Evolutionary conservation across 2,797 vertebrate genomes (phyloP).

Genomic region (Ctenopoma kingsleyae): DNA sequence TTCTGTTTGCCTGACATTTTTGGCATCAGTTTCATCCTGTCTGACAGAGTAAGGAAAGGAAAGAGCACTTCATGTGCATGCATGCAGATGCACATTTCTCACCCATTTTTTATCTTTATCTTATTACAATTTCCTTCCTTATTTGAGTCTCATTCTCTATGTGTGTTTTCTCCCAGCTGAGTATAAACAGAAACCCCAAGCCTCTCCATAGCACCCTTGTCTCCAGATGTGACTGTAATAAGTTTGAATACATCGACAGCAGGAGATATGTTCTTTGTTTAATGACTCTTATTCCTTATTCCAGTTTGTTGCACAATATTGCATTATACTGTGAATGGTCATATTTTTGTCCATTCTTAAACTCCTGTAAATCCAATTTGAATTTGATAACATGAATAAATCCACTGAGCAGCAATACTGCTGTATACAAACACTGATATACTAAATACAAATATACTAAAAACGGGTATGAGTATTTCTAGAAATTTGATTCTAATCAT

Average conservation of each 20-base stretch:
- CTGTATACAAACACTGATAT: background rate
- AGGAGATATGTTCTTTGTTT: slow-evolving; percentile 53
- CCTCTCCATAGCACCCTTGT: slow-evolving; percentile 19
- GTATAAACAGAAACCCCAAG: slow-evolving; percentile 36
- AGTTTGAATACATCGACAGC: slow-evolving; percentile 47
- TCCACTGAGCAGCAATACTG: background rate
- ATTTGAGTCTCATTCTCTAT: slow-evolving; percentile 13
- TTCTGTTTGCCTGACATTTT: slow-evolving; percentile 74
- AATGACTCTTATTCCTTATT: slow-evolving; percentile 35
- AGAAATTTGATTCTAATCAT: too few species aligned
- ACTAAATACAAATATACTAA: background rate
- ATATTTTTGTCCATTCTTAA: background rate
- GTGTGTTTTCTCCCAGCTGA: slow-evolving; percentile 8
- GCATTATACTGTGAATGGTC: background rate
- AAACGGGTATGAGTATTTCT: too few species aligned
- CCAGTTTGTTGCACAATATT: slow-evolving; percentile 32
- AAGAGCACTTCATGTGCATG: background rate
- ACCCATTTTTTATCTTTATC: background rate
- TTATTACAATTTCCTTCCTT: background rate
- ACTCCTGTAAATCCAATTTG: background rate
- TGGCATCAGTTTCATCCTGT: slow-evolving; percentile 24
- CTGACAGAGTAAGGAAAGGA: slow-evolving; percentile 13
- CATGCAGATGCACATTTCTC: slow-evolving; percentile 20
- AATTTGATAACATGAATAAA: background rate
- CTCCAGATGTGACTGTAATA: slow-evolving; percentile 57